Percentiles rank a stretch among this genome's conserved stretches.
phyloP scores from a whole-genome alignment of 2,113 vertebrate species.

The Rhinoderma darwinii region DNA sequence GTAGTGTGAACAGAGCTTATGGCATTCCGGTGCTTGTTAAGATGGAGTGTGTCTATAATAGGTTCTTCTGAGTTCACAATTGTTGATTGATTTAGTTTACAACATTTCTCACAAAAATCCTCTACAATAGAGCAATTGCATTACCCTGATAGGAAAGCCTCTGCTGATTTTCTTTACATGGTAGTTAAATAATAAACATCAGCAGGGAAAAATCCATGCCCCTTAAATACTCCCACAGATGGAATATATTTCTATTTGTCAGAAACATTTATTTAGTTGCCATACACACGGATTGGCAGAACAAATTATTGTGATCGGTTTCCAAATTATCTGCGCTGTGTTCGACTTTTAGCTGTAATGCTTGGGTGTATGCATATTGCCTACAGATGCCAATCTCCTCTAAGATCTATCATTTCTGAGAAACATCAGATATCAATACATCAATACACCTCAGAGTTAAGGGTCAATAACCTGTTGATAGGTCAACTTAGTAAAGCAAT shows the following conservation, averaged over 20 bases:
- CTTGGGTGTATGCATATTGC: not conserved
- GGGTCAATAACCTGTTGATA: not conserved
- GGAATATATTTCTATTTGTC: not conserved
- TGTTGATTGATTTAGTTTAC: not conserved
- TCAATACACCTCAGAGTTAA: too few relatives aligned
- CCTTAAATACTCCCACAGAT: not conserved
- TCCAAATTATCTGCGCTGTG: not conserved
- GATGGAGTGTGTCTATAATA: not conserved
- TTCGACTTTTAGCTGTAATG: not conserved
- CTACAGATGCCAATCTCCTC: not conserved
- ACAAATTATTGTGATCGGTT: not conserved
- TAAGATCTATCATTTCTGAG: not conserved
- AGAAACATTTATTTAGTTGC: not conserved
- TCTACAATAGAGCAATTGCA: not conserved
- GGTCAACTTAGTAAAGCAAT: not conserved
- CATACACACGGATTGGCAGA: not conserved
- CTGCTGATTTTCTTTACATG: not conserved
- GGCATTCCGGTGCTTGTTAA: not conserved
- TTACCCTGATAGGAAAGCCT: not conserved
- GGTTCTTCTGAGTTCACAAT: not conserved
- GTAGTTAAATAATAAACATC: not conserved
- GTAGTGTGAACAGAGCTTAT: not conserved
- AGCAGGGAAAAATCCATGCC: not conserved
- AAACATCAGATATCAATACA: too few relatives aligned
- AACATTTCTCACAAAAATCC: not conserved